phyloP scores from a whole-genome alignment of 2,797 vertebrate genomes.

The Gallinago solitaria region DNA sequence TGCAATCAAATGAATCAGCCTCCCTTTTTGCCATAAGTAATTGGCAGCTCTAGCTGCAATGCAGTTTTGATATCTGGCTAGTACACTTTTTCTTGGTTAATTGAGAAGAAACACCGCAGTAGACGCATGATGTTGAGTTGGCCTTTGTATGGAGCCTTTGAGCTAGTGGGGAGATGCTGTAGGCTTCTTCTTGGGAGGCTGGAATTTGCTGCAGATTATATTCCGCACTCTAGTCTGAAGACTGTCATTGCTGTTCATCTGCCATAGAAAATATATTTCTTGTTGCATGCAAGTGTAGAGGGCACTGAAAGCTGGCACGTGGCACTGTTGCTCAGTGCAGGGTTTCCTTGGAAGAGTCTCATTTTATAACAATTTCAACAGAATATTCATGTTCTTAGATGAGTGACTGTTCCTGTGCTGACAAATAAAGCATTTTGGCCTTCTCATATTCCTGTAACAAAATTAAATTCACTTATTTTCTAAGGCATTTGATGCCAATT shows the following conservation, averaged over 20 bases:
- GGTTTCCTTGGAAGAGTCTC: conserved; percentile 7
- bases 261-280: background rate
- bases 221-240: background rate
- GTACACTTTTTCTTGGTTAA: conserved; percentile 14
- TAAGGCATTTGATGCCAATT: conserved; percentile 40
- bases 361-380: conserved; percentile 8
- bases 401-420: conserved; percentile 32
- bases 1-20: conserved; percentile 54
- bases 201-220: background rate
- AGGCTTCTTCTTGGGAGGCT: background rate
- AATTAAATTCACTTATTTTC: conserved; percentile 48
- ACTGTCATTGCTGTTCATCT: background rate
- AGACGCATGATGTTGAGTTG: background rate
- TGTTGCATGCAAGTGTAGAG: background rate
- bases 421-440: conserved; percentile 36
- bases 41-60: conserved; percentile 65
- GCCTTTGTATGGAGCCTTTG: background rate
- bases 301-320: background rate
- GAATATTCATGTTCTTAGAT: conserved; percentile 17
- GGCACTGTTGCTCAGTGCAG: background rate
- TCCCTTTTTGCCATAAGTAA: conserved; percentile 34
- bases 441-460: conserved; percentile 7
- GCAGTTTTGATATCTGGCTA: conserved; percentile 54
- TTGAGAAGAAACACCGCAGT: conserved; percentile 39
- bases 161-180: background rate